phyloP scores from a whole-genome alignment of 2,113 vertebrate species.

The Naja naja region DNA sequence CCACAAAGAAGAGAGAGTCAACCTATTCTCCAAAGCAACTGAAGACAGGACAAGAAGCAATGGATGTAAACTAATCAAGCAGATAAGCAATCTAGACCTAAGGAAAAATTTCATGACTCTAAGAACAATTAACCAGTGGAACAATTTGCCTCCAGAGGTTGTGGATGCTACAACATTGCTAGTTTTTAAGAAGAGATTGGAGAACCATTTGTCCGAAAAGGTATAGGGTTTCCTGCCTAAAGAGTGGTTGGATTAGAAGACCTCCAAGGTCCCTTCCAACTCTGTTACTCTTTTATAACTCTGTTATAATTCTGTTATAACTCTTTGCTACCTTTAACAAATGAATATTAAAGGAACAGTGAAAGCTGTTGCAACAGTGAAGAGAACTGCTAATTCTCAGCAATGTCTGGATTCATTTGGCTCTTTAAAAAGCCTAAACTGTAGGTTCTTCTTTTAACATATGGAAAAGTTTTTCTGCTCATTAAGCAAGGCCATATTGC shows the following conservation, averaged over 20 bases:
- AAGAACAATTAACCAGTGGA: too few relatives aligned
- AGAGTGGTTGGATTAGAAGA: background rate
- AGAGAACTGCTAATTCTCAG: background rate
- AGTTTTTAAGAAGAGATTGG: too few relatives aligned
- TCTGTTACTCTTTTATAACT: background rate
- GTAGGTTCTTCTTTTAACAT: background rate
- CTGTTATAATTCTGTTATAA: background rate
- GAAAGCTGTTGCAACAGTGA: background rate
- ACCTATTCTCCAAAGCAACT: too few relatives aligned
- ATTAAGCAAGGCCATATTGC: background rate
- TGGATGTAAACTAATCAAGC: too few relatives aligned
- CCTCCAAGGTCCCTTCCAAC: background rate
- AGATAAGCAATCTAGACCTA: too few relatives aligned
- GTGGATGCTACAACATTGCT: too few relatives aligned
- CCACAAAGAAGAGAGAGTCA: background rate
- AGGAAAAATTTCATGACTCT: too few relatives aligned
- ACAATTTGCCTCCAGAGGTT: too few relatives aligned
- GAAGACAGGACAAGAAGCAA: too few relatives aligned
- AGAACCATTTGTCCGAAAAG: background rate
- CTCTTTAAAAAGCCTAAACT: background rate
- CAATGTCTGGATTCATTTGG: background rate
- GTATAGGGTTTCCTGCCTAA: background rate
- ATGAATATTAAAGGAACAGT: background rate
- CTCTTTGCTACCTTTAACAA: background rate
- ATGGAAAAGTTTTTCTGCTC: background rate